Evolutionary conservation across 2,888 invertebrate species (phyloP).

Genomic region (Catocala sponsa): DNA sequence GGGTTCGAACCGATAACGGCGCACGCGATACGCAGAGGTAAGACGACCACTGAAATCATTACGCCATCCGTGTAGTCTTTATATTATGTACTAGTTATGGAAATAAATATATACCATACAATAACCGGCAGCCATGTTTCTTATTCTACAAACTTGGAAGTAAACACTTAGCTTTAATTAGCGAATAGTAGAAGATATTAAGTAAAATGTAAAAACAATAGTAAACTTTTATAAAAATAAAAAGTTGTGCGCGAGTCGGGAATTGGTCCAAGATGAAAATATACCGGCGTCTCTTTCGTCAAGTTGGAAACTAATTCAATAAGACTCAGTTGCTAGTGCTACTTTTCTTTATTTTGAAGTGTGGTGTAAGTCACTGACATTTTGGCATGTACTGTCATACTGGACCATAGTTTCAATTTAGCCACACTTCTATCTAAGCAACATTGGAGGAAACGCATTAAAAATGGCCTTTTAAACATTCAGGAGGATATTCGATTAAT

Average conservation of each 20-base stretch:
- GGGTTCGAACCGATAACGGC: too few relatives aligned
- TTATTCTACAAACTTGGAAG: neutral
- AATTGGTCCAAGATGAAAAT: constrained; percentile 58
- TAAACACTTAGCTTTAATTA: constrained; percentile 3
- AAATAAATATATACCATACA: too few relatives aligned
- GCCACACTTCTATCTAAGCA: neutral
- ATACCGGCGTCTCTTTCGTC: constrained; percentile 58
- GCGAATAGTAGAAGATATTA: constrained; percentile 13
- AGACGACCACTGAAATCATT: too few relatives aligned
- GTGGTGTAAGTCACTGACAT: constrained; percentile 37
- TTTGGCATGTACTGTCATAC: too few relatives aligned
- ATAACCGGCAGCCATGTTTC: neutral
- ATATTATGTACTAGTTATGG: too few relatives aligned
- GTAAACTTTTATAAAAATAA: constrained; percentile 40
- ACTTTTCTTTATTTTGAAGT: constrained; percentile 41
- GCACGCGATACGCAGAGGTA: too few relatives aligned
- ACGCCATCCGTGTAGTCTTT: too few relatives aligned
- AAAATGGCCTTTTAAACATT: too few relatives aligned
- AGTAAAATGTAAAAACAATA: constrained; percentile 28
- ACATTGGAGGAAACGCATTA: neutral
- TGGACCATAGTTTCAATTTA: neutral
- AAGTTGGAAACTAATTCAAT: constrained; percentile 73
- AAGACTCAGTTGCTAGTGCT: constrained; percentile 57
- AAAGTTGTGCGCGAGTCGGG: constrained; percentile 19
- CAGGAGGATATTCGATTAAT: too few relatives aligned